phyloP scores from a whole-genome alignment of 30 jellyfish, hydroid and myxozoan species.

The Catostylus mosaicus region DNA sequence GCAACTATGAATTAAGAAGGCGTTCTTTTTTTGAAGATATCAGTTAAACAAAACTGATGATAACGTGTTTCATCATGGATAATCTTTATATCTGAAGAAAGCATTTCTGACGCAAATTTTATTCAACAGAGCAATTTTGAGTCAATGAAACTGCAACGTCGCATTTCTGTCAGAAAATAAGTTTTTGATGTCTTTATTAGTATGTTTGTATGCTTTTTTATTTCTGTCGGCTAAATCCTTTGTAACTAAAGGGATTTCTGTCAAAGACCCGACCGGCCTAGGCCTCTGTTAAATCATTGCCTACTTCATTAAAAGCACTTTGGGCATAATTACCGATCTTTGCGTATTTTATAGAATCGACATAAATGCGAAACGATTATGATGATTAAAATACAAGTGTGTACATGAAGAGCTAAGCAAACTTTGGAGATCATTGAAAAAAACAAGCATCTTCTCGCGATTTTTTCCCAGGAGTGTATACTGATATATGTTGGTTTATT shows the following conservation, averaged over 20 bases:
- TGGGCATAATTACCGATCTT: neutral
- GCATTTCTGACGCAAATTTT: no score
- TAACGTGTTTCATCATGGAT: no score
- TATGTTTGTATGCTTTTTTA: neutral
- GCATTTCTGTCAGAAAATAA: neutral
- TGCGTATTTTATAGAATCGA: conserved; percentile 8
- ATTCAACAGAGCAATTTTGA: no score
- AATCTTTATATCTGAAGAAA: no score
- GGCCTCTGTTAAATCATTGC: neutral
- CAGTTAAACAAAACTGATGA: no score
- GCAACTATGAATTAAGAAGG: no score
- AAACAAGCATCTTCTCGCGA: conserved; percentile 20
- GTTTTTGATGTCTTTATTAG: neutral
- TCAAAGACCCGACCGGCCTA: neutral
- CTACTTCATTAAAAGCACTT: neutral
- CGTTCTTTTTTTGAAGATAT: no score
- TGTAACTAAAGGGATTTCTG: conserved; percentile 6
- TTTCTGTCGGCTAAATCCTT: neutral
- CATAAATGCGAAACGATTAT: conserved; percentile 10
- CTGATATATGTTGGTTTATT: conserved; percentile 29
- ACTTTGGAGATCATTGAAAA: conserved; percentile 14
- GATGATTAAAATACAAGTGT: neutral
- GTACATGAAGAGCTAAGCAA: conserved; percentile 6
- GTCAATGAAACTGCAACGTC: neutral
- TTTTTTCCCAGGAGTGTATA: conserved; percentile 51